Evolutionary conservation across 1,140 invertebrate species (phyloP), one percentile per base, ranked within the genome.

Genomic region (Drosophila kepulauana): DNA sequence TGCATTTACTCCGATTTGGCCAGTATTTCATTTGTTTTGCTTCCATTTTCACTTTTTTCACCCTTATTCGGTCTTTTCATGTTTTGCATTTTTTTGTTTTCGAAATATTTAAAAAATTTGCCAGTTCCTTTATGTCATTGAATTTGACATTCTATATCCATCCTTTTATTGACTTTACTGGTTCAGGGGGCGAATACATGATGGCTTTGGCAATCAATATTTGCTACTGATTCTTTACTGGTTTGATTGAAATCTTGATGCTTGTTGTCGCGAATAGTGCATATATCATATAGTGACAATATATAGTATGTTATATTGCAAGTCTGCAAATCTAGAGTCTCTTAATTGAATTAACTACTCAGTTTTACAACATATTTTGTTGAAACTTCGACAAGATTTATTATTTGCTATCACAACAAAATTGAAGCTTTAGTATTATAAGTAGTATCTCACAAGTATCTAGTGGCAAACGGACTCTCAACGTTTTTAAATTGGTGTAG

Each of bases 71-170:
- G 48, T 41, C 35, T 38, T 62, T 8, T 58, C 33, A 16, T 57
- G 10, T 49, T 15, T 66, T 46, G 69, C 64, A 70, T 82, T 88
- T 75, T 68, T 71, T 69, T 25, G 3, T 25, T 64, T 59, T 67
- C 73, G 69, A 86, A 87, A 82, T 88, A 82, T 88, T 79, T 76
- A 79, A 88, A 87, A 76, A 82, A 68, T 72, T 73, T 66, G 68
- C 61, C 38, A 28, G 45, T 49, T 62, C 38, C 66, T 61, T 41
- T 59, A 45, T 68, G 52, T 48, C 67, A 63, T 68, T 79, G 62
- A 70, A 59, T 71, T 79, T 68, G 65, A 57, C 71, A 79, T 61
- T 75, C 35, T 62, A 71, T 57, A 72, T 81, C 65, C 52, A 67
- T 54, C 49, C 78, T 68, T 70, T 68, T 35, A 38, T 5, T 54